Evolutionary conservation across 2,797 vertebrate species (phyloP).

Genomic region (Odontamblyopus rebecca): DNA sequence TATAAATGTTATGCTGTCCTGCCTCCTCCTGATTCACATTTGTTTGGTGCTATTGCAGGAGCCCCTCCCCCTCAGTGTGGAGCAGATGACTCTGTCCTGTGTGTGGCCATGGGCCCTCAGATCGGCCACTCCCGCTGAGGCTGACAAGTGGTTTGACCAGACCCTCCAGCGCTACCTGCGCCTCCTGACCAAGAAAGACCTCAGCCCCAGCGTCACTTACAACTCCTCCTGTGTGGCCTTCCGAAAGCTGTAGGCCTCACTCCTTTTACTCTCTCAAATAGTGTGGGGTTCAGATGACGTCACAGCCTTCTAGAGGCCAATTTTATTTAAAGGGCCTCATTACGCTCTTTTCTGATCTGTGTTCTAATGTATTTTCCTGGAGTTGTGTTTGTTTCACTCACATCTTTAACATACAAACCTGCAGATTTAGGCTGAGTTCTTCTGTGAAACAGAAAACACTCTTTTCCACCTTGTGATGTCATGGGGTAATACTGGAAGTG

Average conservation of each 20-base stretch:
- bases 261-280: constrained; percentile 1
- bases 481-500: too few species aligned
- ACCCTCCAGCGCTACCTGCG: constrained; percentile 56
- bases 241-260: constrained; percentile 64
- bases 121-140: constrained; percentile 49
- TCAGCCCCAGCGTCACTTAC: constrained; percentile 48
- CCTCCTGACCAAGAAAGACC: constrained; percentile 65
- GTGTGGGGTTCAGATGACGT: not conserved
- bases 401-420: too few species aligned
- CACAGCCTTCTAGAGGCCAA: too few species aligned
- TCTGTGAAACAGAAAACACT: too few species aligned
- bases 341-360: too few species aligned
- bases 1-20: too few species aligned
- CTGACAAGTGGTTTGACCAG: constrained; percentile 65
- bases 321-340: too few species aligned
- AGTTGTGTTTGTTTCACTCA: too few species aligned
- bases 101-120: constrained; percentile 71
- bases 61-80: constrained; percentile 42
- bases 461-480: too few species aligned
- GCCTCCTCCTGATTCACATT: too few species aligned
- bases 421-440: too few species aligned
- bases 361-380: too few species aligned
- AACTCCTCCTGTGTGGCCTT: constrained; percentile 71
- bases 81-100: constrained; percentile 60
- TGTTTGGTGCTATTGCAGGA: constrained; percentile 49